Base-by-base conservation (phyloP, 2,113 vertebrate genomes). In the Nycticorax nycticorax region DNA sequence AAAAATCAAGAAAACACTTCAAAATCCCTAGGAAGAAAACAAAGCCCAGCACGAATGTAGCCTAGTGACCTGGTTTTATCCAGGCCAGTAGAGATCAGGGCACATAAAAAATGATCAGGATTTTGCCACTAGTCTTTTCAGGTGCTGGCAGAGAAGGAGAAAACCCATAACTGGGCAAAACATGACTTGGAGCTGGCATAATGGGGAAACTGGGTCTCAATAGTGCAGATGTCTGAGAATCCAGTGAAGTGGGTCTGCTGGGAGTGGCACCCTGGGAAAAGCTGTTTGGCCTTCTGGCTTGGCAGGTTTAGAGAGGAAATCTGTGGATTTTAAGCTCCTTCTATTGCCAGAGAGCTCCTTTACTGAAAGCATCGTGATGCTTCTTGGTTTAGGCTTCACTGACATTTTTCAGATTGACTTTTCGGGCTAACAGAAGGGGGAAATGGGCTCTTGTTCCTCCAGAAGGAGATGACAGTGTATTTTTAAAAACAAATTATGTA, bases 401-500 rank as follows among this genome's bases (percentile, higher is more conserved):
- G 47, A 82, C 47, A 48, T 91, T 95, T 94, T 74, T 88, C 6
- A 1, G 55, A 41, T 39, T 88, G 69, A 55, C 62, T 79, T 94
- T 94, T 85, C 89, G 56, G 60, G 30, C 73, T 87, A 84, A 77
- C 92, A 93, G 88, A 91, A 91, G 90, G 92, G 59, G 33, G 37
- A 75, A 85, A 94, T 4, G 45, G 59, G 75, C 45, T 69, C 66
- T 80, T 77, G 47, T 87, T 95, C 63, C 68, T 89, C 81, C 91
- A 91, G 52, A 78, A 86, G 74, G 55, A 90, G 69, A 86, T 0
- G 14, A n/a, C 39, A 35, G 43, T 37, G 19, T 80, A 93, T 84
- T 96, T 97, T 92, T 55, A 86, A 95, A 88, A 92, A 45, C 52
- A 86, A 86, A 33, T 62, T 85, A 84, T 35, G 39, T 81, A 77